phyloP scores from a whole-genome alignment of 1,140 invertebrate genomes.

The Caenorhabditis briggsae region DNA sequence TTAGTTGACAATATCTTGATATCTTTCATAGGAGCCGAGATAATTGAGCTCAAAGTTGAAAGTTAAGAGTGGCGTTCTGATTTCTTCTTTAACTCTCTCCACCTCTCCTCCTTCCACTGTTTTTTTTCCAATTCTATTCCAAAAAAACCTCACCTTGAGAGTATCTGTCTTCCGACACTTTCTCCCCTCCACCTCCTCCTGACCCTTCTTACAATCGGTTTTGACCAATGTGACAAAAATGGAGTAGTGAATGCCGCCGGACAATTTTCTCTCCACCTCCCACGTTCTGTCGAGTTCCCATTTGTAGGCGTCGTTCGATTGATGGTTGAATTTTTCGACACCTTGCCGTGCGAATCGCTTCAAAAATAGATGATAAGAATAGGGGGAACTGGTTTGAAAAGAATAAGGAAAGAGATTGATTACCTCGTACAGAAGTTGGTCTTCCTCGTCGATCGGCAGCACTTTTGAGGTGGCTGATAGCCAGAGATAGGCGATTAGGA shows the following conservation, averaged over 20 bases:
- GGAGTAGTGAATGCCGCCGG: slow-evolving; percentile 77
- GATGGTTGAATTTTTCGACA: slow-evolving; percentile 62
- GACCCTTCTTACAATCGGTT: slow-evolving; percentile 73
- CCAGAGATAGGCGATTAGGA: neutral
- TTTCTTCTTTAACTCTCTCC: too few species aligned
- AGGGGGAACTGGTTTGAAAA: slow-evolving; percentile 17
- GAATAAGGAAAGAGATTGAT: slow-evolving; percentile 18
- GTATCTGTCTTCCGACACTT: slow-evolving; percentile 43
- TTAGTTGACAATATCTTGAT: too few species aligned
- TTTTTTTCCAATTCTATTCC: neutral
- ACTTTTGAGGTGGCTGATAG: slow-evolving; percentile 20
- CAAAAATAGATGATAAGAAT: neutral
- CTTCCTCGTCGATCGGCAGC: slow-evolving; percentile 39
- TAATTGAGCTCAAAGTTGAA: too few species aligned
- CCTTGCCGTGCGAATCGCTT: slow-evolving; percentile 57
- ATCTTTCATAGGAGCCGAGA: too few species aligned
- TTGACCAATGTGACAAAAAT: slow-evolving; percentile 74
- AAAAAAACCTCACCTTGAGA: slow-evolving; percentile 34
- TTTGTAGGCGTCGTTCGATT: slow-evolving; percentile 65
- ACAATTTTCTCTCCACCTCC: slow-evolving; percentile 71
- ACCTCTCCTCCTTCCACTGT: neutral
- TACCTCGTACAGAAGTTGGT: slow-evolving; percentile 48
- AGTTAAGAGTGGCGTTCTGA: too few species aligned
- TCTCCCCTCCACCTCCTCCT: neutral
- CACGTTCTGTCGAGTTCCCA: slow-evolving; percentile 50